These are phyloP conservation scores for Pelagia noctiluca DNA, from an alignment of 30 jellyfish, hydroid and myxozoan species.

Conservation along the genomic window DNA sequence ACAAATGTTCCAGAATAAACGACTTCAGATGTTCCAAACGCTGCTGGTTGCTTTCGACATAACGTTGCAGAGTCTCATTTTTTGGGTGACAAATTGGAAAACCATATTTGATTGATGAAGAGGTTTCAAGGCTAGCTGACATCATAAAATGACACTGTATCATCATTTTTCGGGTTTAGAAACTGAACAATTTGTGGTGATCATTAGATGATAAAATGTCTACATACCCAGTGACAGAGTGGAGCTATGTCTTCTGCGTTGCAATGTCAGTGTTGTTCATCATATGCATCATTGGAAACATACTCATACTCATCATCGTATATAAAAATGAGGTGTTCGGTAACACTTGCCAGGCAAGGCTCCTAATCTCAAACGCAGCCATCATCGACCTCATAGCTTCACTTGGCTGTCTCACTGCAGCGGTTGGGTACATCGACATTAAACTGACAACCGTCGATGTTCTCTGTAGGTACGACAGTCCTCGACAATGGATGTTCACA, in stretches of 20 bases:
- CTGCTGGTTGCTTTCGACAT: too few relatives aligned
- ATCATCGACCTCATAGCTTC: constrained; percentile 10
- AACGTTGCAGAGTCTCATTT: too few relatives aligned
- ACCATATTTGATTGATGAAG: too few relatives aligned
- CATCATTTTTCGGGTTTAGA: too few relatives aligned
- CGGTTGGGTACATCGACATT: neutral
- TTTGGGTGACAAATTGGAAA: too few relatives aligned
- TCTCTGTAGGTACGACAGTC: neutral
- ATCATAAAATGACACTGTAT: too few relatives aligned
- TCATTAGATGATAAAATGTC: too few relatives aligned
- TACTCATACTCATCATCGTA: neutral
- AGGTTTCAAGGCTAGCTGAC: too few relatives aligned
- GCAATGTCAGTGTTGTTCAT: constrained; percentile 3
- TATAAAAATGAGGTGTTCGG: constrained; percentile 17
- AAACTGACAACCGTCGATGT: neutral
- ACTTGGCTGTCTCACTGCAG: neutral
- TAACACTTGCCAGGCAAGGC: constrained; percentile 13
- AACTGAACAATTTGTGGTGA: too few relatives aligned
- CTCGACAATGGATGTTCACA: constrained; percentile 4
- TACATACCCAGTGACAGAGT: neutral
- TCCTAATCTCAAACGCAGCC: constrained; percentile 11
- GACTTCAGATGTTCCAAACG: too few relatives aligned
- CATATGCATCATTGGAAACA: constrained; percentile 13
- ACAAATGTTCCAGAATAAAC: too few relatives aligned
- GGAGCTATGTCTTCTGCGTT: neutral